Evolutionary conservation across 2,113 vertebrate genomes (phyloP), one percentile per base, ranked within the genome.

Genomic region (Fukomys damarensis): DNA sequence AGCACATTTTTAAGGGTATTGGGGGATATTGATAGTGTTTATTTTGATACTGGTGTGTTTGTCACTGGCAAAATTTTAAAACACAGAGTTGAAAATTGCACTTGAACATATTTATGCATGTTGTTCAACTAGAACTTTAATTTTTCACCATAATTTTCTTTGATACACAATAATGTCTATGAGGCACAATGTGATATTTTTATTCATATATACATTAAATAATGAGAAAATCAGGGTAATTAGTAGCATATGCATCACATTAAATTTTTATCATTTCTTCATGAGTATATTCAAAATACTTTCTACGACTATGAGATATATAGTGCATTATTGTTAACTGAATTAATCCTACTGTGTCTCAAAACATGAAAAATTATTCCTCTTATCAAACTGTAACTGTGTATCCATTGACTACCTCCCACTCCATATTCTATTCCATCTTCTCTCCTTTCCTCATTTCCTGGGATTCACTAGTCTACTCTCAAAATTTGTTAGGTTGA

Each of bases 91-190:
- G 97, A 97, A 98, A 99, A 98, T 97, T 98, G 98, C 98, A 98
- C 98, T 99, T 99, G 98, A 99, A 99, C 98, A 99, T 97, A 98
- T 96, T 97, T 97, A 98, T 99, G 99, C 99, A 99, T 99, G 99
- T 99, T 99, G 99, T 99, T 99, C 99, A 98, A 98, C 97, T 98
- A 98, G 98, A 98, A 98, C 98, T 98, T 98, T 98, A 95, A 98
- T 98, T 98, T 97, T 98, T 97, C 98, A 54, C 97, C 95, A 96
- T 98, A 97, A 96, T 93, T 98, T 98, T 98, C 22, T 28, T 46
- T 65, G 30, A 32, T 35, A 35, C 17, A 6, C 59, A 79, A 61
- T 43, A 52, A 24, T 38, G 58, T 74, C 59, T 74, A 58, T 43
- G 38, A 43, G 3, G 9, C 14, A 28, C 3, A 46, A 46, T 58